phyloP scores from a whole-genome alignment of 2,797 vertebrate genomes.

The Pteropus rufus region DNA sequence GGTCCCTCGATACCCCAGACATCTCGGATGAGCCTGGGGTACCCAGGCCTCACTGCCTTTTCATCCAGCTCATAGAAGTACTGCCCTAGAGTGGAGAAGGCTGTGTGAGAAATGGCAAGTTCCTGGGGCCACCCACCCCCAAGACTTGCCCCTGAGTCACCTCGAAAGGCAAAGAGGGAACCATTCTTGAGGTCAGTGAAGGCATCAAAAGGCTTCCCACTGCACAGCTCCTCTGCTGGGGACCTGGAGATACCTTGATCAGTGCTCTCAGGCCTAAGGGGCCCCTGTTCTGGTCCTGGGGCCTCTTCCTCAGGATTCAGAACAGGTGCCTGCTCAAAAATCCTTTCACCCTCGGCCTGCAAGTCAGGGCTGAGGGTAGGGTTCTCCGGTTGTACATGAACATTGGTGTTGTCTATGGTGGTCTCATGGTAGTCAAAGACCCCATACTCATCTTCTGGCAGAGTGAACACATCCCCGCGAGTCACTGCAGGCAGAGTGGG shows the following conservation, averaged over 20 bases:
- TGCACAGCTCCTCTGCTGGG: conserved; percentile 86
- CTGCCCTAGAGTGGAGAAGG: conserved; percentile 82
- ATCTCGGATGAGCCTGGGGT: conserved; percentile 93
- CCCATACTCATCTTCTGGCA: conserved; percentile 89
- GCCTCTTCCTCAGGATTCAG: neutral
- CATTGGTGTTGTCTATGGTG: rapidly evolving
- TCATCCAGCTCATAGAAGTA: conserved; percentile 96
- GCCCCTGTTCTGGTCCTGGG: rapidly evolving
- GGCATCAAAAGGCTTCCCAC: conserved; percentile 90
- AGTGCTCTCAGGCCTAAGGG: rapidly evolving
- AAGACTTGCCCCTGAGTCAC: conserved; percentile 76
- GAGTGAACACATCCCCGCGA: conserved; percentile 91
- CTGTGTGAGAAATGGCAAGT: neutral
- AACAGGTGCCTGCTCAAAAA: rapidly evolving
- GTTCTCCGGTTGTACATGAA: rapidly evolving
- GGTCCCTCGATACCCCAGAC: conserved; percentile 95
- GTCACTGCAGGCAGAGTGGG: conserved; percentile 78
- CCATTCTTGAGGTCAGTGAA: conserved; percentile 96
- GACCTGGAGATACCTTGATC: rapidly evolving
- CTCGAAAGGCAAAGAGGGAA: conserved; percentile 94
- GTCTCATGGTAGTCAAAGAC: neutral
- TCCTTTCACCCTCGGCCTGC: rapidly evolving
- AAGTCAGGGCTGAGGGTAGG: rapidly evolving
- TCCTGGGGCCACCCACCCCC: neutral
- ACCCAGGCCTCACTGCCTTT: conserved; percentile 86